These are phyloP conservation scores for Volucella inanis DNA, from an alignment of 2,888 invertebrate species.

Conservation along the genomic window DNA sequence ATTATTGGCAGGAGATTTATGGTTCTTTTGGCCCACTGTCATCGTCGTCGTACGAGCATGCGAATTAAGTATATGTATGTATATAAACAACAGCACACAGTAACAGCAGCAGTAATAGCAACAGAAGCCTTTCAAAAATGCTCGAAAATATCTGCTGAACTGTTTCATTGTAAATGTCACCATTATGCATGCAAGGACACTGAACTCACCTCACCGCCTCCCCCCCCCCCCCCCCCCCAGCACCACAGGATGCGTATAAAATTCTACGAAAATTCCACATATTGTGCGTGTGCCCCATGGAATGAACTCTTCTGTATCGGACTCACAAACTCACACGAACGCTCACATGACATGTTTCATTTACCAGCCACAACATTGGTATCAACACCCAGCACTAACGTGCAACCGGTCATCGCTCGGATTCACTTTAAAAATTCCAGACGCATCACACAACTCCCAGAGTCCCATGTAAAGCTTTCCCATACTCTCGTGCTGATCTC, in stretches of 20 bases:
- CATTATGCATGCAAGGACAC: conserved; percentile 31
- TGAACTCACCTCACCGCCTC: conserved; percentile 5
- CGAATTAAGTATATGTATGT: neutral
- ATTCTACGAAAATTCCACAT: conserved; percentile 55
- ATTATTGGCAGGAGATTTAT: conserved; percentile 70
- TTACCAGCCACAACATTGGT: conserved; percentile 56
- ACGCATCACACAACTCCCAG: neutral
- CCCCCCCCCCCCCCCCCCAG: neutral
- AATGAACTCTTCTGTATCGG: neutral
- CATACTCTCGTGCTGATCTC: no score
- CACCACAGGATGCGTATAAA: conserved; percentile 23
- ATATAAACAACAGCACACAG: neutral
- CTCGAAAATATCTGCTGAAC: conserved; percentile 31
- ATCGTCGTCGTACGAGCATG: conserved; percentile 18
- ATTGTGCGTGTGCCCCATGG: neutral
- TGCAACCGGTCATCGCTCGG: neutral
- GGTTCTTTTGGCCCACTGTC: conserved; percentile 28
- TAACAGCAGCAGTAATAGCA: no score
- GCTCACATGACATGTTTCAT: conserved; percentile 57
- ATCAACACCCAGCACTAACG: conserved; percentile 29
- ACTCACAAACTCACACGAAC: no score
- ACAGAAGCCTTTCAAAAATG: conserved; percentile 43
- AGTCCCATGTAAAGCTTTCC: no score
- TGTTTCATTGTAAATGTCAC: conserved; percentile 45
- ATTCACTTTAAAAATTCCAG: conserved; percentile 42